Base-by-base conservation (phyloP, 2,888 invertebrate species). In the Perithous albicinctus region DNA sequence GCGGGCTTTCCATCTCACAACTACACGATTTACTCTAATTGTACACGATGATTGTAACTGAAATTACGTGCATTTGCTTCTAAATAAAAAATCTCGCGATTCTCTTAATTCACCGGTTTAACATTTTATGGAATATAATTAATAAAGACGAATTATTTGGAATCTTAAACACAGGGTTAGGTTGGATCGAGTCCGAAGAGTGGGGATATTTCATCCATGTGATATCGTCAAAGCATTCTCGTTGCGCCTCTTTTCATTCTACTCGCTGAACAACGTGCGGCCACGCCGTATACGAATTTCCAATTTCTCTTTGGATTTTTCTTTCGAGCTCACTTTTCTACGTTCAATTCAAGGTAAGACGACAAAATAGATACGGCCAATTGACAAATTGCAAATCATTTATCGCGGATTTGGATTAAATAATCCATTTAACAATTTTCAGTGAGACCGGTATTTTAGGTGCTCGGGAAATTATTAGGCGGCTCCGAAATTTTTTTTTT, bases 181-280 rank as follows among this genome's bases (percentile, higher is more conserved):
- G 82, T 38, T 84, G 56, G 84, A 74, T 80, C 18, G 3, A 20
- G 7, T n/a, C 3, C 3, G 48, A 35, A 54, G 54, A 61, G 82
- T 76, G 72, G 69, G 79, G 83, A 77, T n/a, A n/a, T 26, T 15
- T 20, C 54, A 35, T 59, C 80, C 80, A 80, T 78, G 73, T 82
- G 82, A 86, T 79, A 81, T 72, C 74, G 78, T 54, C 73, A 35
- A 43, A 54, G n/a, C n/a, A 78, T 59, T 61, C 70, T 72, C 79
- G 76, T n/a, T n/a, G 77, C 73, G 64, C 70, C 76, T 78, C 80
- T 80, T 76, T 76, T 85, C 85, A 85, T 84, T 86, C 79, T 79
- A 67, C 74, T 84, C 78, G 77, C 66, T 82, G 87, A 87, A 85
- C 89, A 89, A 87, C 89, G 89, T 88, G 88, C 84, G 78, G 80